Base-by-base conservation (phyloP, 2,888 invertebrate species). In the Dolomedes plantarius region DNA sequence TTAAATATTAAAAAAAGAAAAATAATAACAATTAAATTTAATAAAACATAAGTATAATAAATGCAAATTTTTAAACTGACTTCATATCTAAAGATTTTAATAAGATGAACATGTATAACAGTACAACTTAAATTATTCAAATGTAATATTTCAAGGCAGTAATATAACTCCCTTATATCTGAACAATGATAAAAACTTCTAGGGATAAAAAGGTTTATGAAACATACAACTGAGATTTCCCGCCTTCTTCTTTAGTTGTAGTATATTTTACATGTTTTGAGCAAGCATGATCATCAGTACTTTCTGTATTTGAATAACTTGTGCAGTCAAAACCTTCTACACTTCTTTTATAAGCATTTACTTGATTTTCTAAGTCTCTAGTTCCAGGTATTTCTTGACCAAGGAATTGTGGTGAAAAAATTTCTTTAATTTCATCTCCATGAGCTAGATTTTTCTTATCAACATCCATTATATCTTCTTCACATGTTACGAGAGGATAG, bases 401-500 rank as follows among this genome's bases (percentile, higher is more conserved):
- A 41, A 82, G 75, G 16, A 23, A 56, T 23, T 56, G 3, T 23
- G 56, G 56, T 16, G 19, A n/a, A 23, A 56, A 56, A 23, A 23
- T 11, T 23, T 19, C 23, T 2, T 11, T 46, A 6, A 13, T 46
- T 56, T 23, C 1, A 23, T 23, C 3, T 6, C 1, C 31, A 13
- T 2, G n/a, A 56, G 13, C 3, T 28, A 28, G 64, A 32, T 16
- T 7, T 23, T 19, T 23, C 23, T 23, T 23, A 23, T 23, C 23
- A 23, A 9, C 5, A 23, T 32, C 36, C 16, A 28, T 6, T 5
- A 32, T 3, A 0, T n/a, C 56, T 31, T 62, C 39, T 11, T 2
- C 3, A 11, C 3, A 11, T 13, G 5, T 16, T 27, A 32, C 74
- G 2, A 95, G 92, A 78, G 96, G 96, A 93, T 96, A 96, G 50